These are phyloP conservation scores for Autographa gamma DNA, from an alignment of 2,888 invertebrate species.

Conservation along the genomic window DNA sequence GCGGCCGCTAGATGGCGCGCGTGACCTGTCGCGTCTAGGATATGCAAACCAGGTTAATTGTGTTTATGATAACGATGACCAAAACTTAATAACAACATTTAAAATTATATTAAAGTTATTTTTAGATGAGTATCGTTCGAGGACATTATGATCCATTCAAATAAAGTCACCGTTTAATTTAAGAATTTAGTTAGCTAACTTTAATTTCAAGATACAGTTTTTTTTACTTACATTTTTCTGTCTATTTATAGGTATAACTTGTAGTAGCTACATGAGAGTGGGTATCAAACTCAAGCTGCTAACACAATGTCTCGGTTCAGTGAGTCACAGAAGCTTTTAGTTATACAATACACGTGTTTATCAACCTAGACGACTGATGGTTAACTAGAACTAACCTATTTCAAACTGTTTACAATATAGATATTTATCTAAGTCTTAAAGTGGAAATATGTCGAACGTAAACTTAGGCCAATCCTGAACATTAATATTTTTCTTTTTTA, in stretches of 20 bases:
- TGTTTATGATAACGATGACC: not conserved
- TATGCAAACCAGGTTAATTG: conserved; percentile 1
- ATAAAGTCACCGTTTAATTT: not conserved
- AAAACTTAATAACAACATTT: not conserved
- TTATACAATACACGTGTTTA: conserved; percentile 3
- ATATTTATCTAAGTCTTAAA: too few species aligned
- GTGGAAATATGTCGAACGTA: not conserved
- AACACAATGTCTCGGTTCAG: conserved; percentile 2
- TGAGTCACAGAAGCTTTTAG: not conserved
- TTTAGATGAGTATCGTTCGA: not conserved
- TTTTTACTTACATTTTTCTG: too few species aligned
- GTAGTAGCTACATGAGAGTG: not conserved
- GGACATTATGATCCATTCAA: not conserved
- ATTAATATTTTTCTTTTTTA: too few species aligned
- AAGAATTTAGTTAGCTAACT: not conserved
- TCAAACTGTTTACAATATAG: not conserved
- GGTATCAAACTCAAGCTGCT: not conserved
- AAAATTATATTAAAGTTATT: not conserved
- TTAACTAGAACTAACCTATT: not conserved
- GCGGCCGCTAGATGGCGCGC: conserved; percentile 48
- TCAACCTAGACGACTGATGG: not conserved
- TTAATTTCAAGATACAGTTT: too few species aligned
- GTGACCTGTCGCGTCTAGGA: not conserved
- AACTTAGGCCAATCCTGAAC: not conserved
- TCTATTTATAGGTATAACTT: too few species aligned